These are phyloP conservation scores for Amiota minor DNA, from an alignment of 2,888 invertebrate genomes.

Conservation along the genomic window DNA sequence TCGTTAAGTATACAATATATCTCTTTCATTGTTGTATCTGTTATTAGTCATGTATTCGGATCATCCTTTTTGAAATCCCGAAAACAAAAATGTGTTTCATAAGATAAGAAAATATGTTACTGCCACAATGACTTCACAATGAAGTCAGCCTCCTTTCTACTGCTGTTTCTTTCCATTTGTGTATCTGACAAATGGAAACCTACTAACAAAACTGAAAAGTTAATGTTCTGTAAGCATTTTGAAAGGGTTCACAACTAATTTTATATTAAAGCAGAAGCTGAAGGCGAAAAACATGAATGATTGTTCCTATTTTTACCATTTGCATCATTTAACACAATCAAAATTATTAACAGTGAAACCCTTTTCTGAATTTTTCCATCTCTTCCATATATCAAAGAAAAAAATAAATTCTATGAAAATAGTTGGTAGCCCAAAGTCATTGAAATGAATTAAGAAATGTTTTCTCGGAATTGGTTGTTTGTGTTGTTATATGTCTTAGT, in stretches of 20 bases:
- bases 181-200: constrained; percentile 42
- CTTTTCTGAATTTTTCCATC: background rate
- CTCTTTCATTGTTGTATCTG: constrained; percentile 3
- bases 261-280: background rate
- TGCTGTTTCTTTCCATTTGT: constrained; percentile 36
- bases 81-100: too few species aligned
- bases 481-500: too few species aligned
- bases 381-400: background rate
- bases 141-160: constrained; percentile 29
- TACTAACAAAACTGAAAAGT: constrained; percentile 49
- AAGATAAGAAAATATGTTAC: too few species aligned
- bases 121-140: too few species aligned
- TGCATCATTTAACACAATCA: constrained; percentile 62
- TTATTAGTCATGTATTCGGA: constrained; percentile 17
- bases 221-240: constrained; percentile 60
- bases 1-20: too few species aligned
- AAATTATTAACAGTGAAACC: constrained; percentile 55
- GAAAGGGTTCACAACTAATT: constrained; percentile 46
- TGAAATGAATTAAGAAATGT: constrained; percentile 11
- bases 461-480: background rate
- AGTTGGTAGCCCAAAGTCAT: background rate
- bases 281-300: too few species aligned
- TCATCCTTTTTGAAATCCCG: background rate
- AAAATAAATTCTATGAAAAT: constrained; percentile 17
- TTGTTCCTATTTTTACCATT: constrained; percentile 16